A percentile compares a stretch with the other conserved stretches of the same genome.
Conservation (phyloP, 2,113 vertebrate genomes). For the Petromus typicus region DNA sequence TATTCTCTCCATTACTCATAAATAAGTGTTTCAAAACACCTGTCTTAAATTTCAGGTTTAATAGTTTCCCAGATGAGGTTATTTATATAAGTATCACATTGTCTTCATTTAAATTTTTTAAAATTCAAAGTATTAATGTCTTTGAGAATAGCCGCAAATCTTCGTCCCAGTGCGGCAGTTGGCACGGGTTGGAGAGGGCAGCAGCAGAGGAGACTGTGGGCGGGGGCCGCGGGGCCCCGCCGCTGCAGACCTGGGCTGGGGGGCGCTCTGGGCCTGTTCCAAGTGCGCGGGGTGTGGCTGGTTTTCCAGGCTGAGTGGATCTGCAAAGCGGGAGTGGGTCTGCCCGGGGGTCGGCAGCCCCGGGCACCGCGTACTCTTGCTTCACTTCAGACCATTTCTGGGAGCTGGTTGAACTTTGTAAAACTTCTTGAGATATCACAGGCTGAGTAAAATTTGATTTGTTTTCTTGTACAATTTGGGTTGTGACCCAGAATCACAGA, state of each 20-base stretch:
- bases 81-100: not conserved
- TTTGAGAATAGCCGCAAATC: not conserved
- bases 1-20: slow-evolving; percentile 17
- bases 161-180: not conserved
- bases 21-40: not conserved
- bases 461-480: not conserved
- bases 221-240: no score
- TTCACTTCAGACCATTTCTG: not conserved
- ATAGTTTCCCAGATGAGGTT: not conserved
- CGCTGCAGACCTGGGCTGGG: not conserved
- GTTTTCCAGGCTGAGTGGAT: not conserved
- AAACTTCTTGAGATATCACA: not conserved
- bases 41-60: not conserved
- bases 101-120: slow-evolving; percentile 8
- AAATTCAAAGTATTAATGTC: slow-evolving; percentile 2
- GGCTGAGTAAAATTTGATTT: not conserved
- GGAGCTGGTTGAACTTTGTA: not conserved
- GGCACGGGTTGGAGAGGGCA: not conserved
- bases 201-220: not conserved
- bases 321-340: not conserved
- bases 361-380: not conserved
- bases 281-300: not conserved
- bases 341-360: not conserved
- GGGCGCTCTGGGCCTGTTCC: not conserved
- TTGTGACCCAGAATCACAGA: not conserved